Base-by-base conservation (phyloP, 2,888 invertebrate genomes). In the Drosophila mettleri region DNA sequence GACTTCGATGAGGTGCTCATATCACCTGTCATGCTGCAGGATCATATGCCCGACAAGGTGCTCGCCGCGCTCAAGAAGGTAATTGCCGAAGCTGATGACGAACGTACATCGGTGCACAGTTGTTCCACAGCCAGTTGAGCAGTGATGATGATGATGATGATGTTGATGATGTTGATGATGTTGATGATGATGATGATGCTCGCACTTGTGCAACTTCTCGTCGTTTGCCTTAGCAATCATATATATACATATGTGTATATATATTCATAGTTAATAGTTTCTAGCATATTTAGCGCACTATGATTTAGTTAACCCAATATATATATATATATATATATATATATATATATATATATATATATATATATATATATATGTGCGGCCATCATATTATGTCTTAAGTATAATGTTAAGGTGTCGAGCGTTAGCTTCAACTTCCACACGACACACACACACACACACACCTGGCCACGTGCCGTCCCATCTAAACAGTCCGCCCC, bases 1-100 rank as follows among this genome's bases (percentile, higher is more conserved):
- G 96, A 96, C 91, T 97, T 97, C 90, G 96, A 97, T 91, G 96
- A 97, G 92, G 97, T 97, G 20, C 93, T 97, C 58, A 96, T 97
- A 74, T 97, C 97, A 27, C 97, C 97, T 1, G 96, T 96, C 53
- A 97, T 97, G 97, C 94, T 97, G 69, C 96, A 97, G 92, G 97
- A 97, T 92, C 97, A 97, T 91, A 97, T 97, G 97, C 97, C 97
- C 31, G 97, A 97, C 90, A 95, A 95, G 91, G 96, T 97, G 64
- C 93, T 97, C 80, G 95, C 96, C 72, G 97, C 97, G 29, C 93
- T 97, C 71, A 95, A 96, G 92, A 96, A 97, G 96, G 97, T 97
- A 95, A 93, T 93, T 82, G 69, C 81, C 68, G 88, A 83, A 60
- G 74, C 78, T 36, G 84, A 83, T 69, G 89, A 86, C 64, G 90